Conservation (phyloP, 2,113 vertebrate genomes). For the Ptychochromis oligacanthus region DNA sequence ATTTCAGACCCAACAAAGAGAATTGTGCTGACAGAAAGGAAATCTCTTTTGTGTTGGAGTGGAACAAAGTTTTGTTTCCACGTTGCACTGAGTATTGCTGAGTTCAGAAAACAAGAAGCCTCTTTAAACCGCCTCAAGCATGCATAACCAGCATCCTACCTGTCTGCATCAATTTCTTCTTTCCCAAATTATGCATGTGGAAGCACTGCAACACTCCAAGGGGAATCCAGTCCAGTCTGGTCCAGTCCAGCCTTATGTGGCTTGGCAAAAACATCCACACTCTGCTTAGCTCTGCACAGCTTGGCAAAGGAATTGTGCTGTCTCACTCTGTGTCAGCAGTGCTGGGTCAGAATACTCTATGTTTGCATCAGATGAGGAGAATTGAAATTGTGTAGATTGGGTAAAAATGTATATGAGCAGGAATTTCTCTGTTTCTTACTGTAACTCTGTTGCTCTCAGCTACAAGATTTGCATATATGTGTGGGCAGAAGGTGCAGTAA, state of each 20-base stretch:
- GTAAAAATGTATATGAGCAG: background rate
- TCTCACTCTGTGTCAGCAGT: constrained; percentile 15
- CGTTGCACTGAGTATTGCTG: constrained; percentile 52
- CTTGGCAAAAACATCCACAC: constrained; percentile 18
- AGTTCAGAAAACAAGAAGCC: constrained; percentile 40
- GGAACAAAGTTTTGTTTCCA: constrained; percentile 59
- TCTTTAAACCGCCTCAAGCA: constrained; percentile 28
- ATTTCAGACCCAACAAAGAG: constrained; percentile 49
- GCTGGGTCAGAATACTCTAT: constrained; percentile 5
- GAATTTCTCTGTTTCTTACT: background rate
- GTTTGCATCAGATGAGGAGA: constrained; percentile 13
- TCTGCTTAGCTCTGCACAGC: constrained; percentile 17
- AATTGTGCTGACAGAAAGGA: constrained; percentile 58
- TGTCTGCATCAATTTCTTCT: constrained; percentile 42
- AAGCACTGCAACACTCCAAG: constrained; percentile 14
- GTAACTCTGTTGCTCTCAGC: background rate
- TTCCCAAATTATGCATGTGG: constrained; percentile 33
- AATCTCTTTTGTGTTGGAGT: constrained; percentile 50
- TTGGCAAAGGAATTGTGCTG: constrained; percentile 25
- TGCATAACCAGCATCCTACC: constrained; percentile 41
- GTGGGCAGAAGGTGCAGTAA: constrained; percentile 3
- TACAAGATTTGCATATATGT: background rate
- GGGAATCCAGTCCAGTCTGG: constrained; percentile 27
- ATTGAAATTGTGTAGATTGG: background rate
- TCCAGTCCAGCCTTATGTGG: constrained; percentile 29